Base-by-base conservation (phyloP, 2,797 vertebrate genomes). In the Sebastes vulpes region DNA sequence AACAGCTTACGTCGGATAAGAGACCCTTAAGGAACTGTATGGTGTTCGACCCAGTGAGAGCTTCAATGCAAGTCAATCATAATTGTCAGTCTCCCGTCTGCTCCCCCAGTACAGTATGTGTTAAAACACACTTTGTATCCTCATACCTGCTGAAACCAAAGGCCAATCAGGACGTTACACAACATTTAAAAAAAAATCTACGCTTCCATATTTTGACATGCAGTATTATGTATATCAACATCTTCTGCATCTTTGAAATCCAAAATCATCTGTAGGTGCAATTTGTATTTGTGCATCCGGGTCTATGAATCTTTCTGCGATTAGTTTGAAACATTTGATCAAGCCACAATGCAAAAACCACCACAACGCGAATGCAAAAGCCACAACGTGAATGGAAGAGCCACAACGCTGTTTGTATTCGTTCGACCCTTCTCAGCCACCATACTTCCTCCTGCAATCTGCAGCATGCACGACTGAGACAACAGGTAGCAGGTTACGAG, bases 121-220 rank as follows among this genome's bases (percentile, higher is more conserved):
- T 16, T 14, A 14, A 38, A 38, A 38, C 14, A 42, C 38, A 42
- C 46, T 50, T 50, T 52, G n/a, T 20, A 52, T 21, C 18, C 48
- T 20, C 48, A 10, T 21, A 20, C 0, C n/a, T 52, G 52, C 50
- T 53, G 9, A 2, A 54, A 21, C 9, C 21, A 53, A 53, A 53
- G 3, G 23, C 53, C 23, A 54, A 54, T 23, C 18, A 38, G 35
- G 35, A 46, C 16, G 1, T 46, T 46, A n/a, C 42, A 18, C 42
- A 46, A 46, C 42, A 46, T 46, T 6, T 46, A 0, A 46, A 18
- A 46, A 46, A 0, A 2, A 46, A 1, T n/a, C 42, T 46, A 3
- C 6, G 42, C 12, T 48, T 48, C 0, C 18, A 50, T 50, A 50
- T 9, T 50, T 53, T 0, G 0, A 53, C 52, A 53, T 23, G 0